Percentiles rank a stretch among this genome's conserved stretches.
Evolutionary conservation across 2,888 invertebrate genomes (phyloP).

Genomic region (Mayetiola destructor): DNA sequence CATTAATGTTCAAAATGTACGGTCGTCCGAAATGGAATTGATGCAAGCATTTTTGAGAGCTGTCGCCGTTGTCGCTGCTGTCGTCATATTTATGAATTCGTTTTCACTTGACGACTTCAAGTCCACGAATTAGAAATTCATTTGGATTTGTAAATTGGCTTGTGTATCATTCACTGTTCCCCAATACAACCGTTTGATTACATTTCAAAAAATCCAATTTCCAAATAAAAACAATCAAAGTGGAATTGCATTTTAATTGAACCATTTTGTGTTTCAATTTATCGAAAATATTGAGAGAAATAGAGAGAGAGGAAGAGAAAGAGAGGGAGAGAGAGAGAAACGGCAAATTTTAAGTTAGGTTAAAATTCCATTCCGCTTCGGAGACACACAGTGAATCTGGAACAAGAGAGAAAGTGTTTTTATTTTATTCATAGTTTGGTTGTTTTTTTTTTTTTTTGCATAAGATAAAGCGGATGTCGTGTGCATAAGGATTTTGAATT

Average conservation of each 20-base stretch:
- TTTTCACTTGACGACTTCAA: conserved; percentile 9
- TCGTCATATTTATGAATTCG: background rate
- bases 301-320: too few species aligned
- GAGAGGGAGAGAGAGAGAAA: too few species aligned
- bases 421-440: too few species aligned
- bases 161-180: background rate
- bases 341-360: too few species aligned
- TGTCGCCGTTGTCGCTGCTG: background rate
- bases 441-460: too few species aligned
- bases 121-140: background rate
- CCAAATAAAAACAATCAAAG: background rate
- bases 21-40: conserved; percentile 1
- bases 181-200: conserved; percentile 1
- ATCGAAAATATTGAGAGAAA: too few species aligned
- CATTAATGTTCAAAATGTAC: conserved; percentile 7
- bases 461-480: too few species aligned
- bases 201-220: background rate
- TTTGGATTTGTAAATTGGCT: background rate
- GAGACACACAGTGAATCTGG: background rate
- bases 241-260: too few species aligned
- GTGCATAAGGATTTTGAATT: too few species aligned
- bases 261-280: too few species aligned
- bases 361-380: too few species aligned
- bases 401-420: conserved; percentile 8
- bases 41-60: background rate